phyloP scores from a whole-genome alignment of 2,113 vertebrate genomes.

The Eonycteris spelaea region DNA sequence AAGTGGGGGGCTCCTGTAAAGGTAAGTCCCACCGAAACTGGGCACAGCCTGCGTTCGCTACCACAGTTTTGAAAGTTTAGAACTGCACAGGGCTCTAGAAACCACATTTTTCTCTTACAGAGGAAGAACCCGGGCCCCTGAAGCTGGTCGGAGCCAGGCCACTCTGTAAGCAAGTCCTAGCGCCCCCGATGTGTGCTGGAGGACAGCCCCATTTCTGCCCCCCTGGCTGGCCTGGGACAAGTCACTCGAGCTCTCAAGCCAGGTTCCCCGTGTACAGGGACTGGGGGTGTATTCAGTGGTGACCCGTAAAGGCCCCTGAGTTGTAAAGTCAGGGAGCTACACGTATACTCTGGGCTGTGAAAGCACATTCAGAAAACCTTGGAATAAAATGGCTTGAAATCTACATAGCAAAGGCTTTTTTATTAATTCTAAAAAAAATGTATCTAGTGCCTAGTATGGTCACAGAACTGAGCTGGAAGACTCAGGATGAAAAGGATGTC shows the following conservation, averaged over 20 bases:
- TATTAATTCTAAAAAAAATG: too few species aligned
- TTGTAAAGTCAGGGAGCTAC: not conserved
- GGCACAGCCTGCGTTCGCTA: rapidly evolving
- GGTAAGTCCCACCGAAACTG: rapidly evolving
- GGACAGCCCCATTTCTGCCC: not conserved
- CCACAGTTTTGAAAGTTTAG: rapidly evolving
- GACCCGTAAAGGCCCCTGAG: rapidly evolving
- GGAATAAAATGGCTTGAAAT: too few species aligned
- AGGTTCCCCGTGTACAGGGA: rapidly evolving
- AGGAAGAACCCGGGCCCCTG: not conserved
- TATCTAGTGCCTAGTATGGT: rapidly evolving
- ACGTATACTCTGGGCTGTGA: not conserved
- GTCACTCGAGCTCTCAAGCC: not conserved
- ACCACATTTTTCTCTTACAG: not conserved
- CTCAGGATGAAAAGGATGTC: not conserved
- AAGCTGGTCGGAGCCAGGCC: not conserved
- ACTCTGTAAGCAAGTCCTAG: too few species aligned
- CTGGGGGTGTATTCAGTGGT: not conserved
- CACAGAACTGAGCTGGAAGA: not conserved
- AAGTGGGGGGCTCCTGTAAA: not conserved
- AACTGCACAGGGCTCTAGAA: not conserved
- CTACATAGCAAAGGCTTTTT: not conserved
- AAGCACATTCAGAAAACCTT: not conserved
- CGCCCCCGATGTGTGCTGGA: rapidly evolving
- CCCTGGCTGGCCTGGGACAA: not conserved